Conservation (phyloP, 2,113 vertebrate species). For the Oenanthe oenanthe region DNA sequence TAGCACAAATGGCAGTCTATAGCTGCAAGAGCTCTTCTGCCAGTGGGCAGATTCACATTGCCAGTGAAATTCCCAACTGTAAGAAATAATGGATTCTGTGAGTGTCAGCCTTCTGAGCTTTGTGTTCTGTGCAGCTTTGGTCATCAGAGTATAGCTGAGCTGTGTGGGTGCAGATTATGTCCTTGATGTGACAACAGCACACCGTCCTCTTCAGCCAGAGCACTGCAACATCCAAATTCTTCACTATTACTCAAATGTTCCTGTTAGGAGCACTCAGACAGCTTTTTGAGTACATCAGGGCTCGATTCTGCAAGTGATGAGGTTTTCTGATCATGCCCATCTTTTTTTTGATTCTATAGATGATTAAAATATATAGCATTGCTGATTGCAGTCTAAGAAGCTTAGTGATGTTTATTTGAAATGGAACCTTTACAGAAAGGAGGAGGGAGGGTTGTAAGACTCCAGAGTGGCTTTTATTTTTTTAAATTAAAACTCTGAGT, state of each 20-base stretch:
- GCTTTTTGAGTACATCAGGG: background rate
- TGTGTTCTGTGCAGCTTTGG: background rate
- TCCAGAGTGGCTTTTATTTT: background rate
- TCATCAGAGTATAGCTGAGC: background rate
- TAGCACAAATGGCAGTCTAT: background rate
- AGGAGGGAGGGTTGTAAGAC: accelerated
- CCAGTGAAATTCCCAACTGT: background rate
- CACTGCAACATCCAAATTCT: background rate
- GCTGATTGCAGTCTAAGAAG: background rate
- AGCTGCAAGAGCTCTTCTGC: background rate
- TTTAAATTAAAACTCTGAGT: background rate
- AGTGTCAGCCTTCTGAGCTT: background rate
- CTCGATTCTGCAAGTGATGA: background rate
- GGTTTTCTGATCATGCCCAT: background rate
- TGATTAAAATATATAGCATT: background rate
- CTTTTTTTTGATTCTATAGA: background rate
- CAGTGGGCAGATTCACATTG: background rate
- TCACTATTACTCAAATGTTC: background rate
- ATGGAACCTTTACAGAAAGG: background rate
- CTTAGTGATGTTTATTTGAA: background rate
- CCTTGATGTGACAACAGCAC: background rate
- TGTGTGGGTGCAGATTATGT: background rate
- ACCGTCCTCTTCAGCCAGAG: background rate
- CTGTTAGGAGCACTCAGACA: background rate
- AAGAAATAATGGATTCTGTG: background rate